Evolutionary conservation across 2,888 invertebrate species (phyloP).

Genomic region (Pollenia griseotomentosa): DNA sequence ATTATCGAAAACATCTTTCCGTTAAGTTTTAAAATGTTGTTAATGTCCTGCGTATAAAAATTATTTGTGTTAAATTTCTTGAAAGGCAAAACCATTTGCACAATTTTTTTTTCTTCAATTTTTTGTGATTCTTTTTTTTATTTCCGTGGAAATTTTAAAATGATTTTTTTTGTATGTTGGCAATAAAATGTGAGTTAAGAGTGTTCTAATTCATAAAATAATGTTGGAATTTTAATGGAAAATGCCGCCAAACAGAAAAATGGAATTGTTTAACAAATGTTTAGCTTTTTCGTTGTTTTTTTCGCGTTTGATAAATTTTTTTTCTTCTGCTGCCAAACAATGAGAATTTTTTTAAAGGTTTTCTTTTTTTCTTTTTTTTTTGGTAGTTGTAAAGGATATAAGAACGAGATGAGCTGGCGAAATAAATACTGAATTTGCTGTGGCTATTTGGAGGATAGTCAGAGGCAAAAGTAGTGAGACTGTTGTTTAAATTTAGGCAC

Average conservation of each 20-base stretch:
- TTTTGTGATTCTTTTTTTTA: slow-evolving; percentile 76
- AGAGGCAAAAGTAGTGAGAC: not conserved
- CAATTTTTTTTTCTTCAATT: slow-evolving; percentile 81
- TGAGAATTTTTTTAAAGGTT: slow-evolving; percentile 32
- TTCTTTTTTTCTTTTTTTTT: slow-evolving; percentile 1
- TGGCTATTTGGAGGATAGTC: slow-evolving; percentile 24
- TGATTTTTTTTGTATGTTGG: slow-evolving; percentile 5
- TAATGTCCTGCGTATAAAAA: slow-evolving; percentile 48
- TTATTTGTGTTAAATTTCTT: slow-evolving; percentile 64
- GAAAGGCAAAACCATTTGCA: slow-evolving; percentile 80
- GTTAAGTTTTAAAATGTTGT: slow-evolving; percentile 37
- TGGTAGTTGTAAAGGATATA: slow-evolving; percentile 54
- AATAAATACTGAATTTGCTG: slow-evolving; percentile 34
- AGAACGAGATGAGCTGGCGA: slow-evolving; percentile 51
- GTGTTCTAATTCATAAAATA: slow-evolving; percentile 72
- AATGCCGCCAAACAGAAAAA: slow-evolving; percentile 79
- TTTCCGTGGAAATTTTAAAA: slow-evolving; percentile 31
- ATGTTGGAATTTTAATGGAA: slow-evolving; percentile 83
- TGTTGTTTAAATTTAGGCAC: not conserved
- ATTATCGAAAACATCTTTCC: slow-evolving; percentile 49
- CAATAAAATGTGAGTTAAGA: slow-evolving; percentile 59
- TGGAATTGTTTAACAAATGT: slow-evolving; percentile 76
- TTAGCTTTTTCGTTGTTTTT: slow-evolving; percentile 35
- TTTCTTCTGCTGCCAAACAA: slow-evolving; percentile 56
- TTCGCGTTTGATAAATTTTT: slow-evolving; percentile 11